Evolutionary conservation across 2,888 invertebrate species (phyloP), one percentile per base, ranked within the genome.

Genomic region (Sinhomidia bicolor): DNA sequence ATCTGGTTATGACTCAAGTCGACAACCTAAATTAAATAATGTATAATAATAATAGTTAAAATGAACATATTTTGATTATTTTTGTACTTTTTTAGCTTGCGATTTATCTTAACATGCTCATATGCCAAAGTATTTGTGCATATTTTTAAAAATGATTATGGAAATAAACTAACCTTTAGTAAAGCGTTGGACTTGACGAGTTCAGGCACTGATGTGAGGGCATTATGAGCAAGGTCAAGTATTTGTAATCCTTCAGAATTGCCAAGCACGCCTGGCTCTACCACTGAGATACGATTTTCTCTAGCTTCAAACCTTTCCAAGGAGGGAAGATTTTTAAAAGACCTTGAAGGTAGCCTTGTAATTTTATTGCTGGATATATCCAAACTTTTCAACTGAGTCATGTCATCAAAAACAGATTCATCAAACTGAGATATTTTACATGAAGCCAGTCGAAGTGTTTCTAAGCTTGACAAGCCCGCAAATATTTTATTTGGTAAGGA

Each of bases 1-100:
- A 98, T 95, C 90, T 96, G 95, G 93, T 98, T 98, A 93, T 95
- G 95, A 93, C 97, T 97, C 87, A 97, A 94, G 93, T 98, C 97
- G 71, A 98, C n/a, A n/a, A n/a, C n/a, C n/a, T n/a, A n/a, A n/a
- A n/a, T n/a, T n/a, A n/a, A n/a, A n/a, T n/a, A n/a, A n/a, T n/a
- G n/a, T n/a, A n/a, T n/a, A n/a, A n/a, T n/a, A n/a, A n/a, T n/a
- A n/a, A n/a, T n/a, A n/a, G n/a, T n/a, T n/a, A n/a, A n/a, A n/a
- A n/a, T n/a, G n/a, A n/a, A n/a, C n/a, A n/a, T n/a, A n/a, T n/a
- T n/a, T n/a, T n/a, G n/a, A n/a, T n/a, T n/a, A n/a, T n/a, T n/a
- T n/a, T n/a, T n/a, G n/a, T n/a, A n/a, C n/a, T n/a, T n/a, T n/a
- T n/a, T n/a, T n/a, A n/a, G n/a, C n/a, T n/a, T n/a, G n/a, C n/a